Evolutionary conservation across 2,797 vertebrate species (phyloP), one percentile per base, ranked within the genome.

Genomic region (Morus bassanus): DNA sequence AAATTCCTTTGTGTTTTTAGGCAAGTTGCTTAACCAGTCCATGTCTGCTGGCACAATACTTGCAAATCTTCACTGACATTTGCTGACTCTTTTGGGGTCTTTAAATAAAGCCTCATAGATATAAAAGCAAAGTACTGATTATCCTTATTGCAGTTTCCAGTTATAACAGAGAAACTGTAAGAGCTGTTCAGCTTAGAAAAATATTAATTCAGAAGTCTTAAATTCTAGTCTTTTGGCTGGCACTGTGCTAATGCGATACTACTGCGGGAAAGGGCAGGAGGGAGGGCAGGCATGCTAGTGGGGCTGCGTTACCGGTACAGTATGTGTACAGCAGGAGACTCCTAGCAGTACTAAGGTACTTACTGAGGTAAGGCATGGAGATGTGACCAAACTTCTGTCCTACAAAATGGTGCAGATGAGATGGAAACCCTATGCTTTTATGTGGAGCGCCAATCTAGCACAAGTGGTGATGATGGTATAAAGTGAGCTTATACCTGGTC

Each of bases 1-100:
- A 95, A 88, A 76, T n/a, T 81, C 83, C 70, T 78, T 57, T 48
- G 61, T 84, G 51, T 81, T 95, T 92, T 93, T 78, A 88, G 61
- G 46, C 61, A 93, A 56, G 67, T 73, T 89, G 69, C 61, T 94
- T 95, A 88, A 88, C 73, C 51, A 76, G 43, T n/a, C 85, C 39
- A 8, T 30, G 61, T 91, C 85, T 95, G 57, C 73, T 91, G 93
- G 82, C 61, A 73, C 73, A 73, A 24, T 22, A 45, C 67, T 57
- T 78, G 54, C 0, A 6, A 68, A 75, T 68, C 37, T 80, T 89
- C 76, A 39, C 50, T 89, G 76, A 60, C 14, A 46, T 85, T 84
- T 88, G 54, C 54, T 75, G 51, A 37, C 78, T 91, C 46, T 53
- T 93, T 86, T 11, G 59, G 63, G 51, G 80, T 86, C 76, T 89